phyloP scores from a whole-genome alignment of 2,113 vertebrate species.

The Sapajus apella region DNA sequence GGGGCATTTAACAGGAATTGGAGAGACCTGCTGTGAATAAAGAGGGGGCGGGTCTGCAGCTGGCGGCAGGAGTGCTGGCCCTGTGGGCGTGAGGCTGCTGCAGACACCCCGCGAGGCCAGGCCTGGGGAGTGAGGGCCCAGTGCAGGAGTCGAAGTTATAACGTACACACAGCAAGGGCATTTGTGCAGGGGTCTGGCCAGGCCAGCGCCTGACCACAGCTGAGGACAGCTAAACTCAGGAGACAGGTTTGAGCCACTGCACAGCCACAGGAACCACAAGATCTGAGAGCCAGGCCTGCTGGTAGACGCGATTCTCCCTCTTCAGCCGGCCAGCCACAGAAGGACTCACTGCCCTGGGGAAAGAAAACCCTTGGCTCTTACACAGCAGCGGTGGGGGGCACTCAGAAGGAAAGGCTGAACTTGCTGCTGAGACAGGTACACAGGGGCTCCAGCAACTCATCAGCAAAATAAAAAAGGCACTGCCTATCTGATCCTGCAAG shows the following conservation, averaged over 20 bases:
- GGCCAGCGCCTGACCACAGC: background rate
- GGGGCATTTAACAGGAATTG: background rate
- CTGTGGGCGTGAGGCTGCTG: background rate
- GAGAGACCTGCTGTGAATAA: background rate
- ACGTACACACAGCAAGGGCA: fast-evolving
- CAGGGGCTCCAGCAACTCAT: background rate
- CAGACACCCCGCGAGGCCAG: no score
- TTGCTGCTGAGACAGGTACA: background rate
- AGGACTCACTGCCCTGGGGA: background rate
- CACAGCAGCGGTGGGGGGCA: background rate
- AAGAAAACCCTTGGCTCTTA: background rate
- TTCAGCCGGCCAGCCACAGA: background rate
- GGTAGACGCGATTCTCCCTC: fast-evolving
- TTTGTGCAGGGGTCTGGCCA: no score
- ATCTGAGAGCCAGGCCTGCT: background rate
- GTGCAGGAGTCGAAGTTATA: fast-evolving
- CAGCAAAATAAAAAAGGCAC: background rate
- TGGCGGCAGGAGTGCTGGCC: fast-evolving
- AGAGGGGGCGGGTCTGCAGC: background rate
- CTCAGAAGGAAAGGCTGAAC: background rate
- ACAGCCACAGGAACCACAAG: background rate
- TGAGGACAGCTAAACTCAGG: background rate
- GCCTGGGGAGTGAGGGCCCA: background rate
- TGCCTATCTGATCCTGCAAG: background rate
- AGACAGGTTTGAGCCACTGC: background rate